These are phyloP conservation scores for Tetheella fluctuosa DNA, from an alignment of 2,888 invertebrate species.

Conservation along the genomic window DNA sequence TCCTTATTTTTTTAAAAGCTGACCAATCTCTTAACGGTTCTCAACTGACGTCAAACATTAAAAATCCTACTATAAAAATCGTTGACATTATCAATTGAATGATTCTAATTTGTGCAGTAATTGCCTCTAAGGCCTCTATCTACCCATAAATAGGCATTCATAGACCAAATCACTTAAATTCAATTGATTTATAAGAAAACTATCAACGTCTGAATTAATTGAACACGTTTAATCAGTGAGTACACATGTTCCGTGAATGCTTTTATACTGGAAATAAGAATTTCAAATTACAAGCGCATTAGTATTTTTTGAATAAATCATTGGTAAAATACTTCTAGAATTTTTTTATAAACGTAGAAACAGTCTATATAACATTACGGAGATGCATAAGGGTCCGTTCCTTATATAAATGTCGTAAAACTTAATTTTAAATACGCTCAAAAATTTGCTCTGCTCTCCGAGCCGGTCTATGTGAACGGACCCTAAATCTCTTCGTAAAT, in stretches of 20 bases:
- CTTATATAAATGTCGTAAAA: too few relatives aligned
- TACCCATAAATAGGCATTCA: not conserved
- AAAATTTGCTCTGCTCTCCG: too few relatives aligned
- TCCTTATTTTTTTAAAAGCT: not conserved
- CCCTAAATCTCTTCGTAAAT: too few relatives aligned
- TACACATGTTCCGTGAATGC: conserved; percentile 53
- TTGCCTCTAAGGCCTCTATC: conserved; percentile 1
- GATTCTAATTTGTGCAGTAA: not conserved
- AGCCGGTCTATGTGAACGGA: too few relatives aligned
- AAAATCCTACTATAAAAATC: not conserved
- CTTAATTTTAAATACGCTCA: too few relatives aligned
- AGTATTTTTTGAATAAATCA: too few relatives aligned
- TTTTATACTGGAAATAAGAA: conserved; percentile 40
- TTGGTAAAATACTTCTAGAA: too few relatives aligned
- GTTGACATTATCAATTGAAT: conserved; percentile 1
- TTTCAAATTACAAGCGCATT: conserved; percentile 28
- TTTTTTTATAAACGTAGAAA: too few relatives aligned
- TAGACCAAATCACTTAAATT: not conserved
- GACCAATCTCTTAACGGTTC: not conserved
- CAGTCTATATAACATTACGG: too few relatives aligned
- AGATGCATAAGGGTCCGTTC: too few relatives aligned
- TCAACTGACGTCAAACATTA: not conserved
- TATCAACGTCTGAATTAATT: conserved; percentile 34
- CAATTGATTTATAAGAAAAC: not conserved
- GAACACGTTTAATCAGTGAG: conserved; percentile 40